Percentiles rank a stretch among this genome's conserved stretches.
Evolutionary conservation across 2,113 vertebrate species (phyloP).

Genomic region (Spea multiplicata): DNA sequence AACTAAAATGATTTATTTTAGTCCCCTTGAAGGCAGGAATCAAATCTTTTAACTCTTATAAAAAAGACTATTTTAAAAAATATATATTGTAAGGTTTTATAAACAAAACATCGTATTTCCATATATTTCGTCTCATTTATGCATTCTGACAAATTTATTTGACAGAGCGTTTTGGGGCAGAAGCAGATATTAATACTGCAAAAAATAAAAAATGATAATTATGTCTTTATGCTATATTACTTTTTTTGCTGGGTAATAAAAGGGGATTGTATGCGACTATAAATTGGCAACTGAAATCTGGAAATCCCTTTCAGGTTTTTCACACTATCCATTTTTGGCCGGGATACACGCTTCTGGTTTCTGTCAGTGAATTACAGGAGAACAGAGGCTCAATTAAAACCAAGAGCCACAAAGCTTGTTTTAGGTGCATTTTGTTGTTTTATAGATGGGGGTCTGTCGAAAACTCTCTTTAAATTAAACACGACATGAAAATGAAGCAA

Average conservation of each 20-base stretch:
- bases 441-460: background rate
- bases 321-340: constrained; percentile 38
- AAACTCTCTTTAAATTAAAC: constrained; percentile 25
- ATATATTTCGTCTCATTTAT: background rate
- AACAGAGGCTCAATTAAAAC: constrained; percentile 39
- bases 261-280: constrained; percentile 26
- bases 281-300: constrained; percentile 34
- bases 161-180: background rate
- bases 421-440: background rate
- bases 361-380: constrained; percentile 19
- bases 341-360: constrained; percentile 31
- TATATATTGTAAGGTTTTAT: background rate
- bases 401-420: constrained; percentile 26
- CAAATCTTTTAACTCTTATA: background rate
- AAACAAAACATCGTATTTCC: constrained; percentile 6
- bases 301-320: constrained; percentile 37
- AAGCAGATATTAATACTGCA: constrained; percentile 9
- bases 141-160: constrained; percentile 1
- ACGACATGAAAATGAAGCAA: background rate
- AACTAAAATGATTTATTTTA: background rate
- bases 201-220: constrained; percentile 6
- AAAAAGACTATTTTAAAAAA: background rate
- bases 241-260: constrained; percentile 33
- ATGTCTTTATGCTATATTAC: constrained; percentile 13
- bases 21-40: background rate